Percentiles rank a stretch among this genome's conserved stretches.
Conservation (phyloP, 92 coral and sea anemone genomes). For the Hydrozoanthus gracilis region DNA sequence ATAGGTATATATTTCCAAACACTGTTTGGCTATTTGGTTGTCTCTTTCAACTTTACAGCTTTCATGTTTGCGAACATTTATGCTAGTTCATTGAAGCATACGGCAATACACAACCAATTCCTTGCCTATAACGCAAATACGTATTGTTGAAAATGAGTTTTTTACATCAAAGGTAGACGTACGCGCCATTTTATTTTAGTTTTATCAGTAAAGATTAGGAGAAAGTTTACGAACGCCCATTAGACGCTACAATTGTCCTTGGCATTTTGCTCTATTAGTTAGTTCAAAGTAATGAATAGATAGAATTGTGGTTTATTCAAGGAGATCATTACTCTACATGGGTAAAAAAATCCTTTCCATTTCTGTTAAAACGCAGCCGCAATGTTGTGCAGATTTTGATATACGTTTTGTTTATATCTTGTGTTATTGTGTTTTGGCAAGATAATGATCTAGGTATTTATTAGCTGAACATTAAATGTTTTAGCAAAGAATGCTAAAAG, state of each 20-base stretch:
- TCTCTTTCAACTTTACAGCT: not conserved
- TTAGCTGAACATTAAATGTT: not conserved
- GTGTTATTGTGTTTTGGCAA: conserved; percentile 1
- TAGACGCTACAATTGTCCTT: not conserved
- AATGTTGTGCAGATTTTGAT: not conserved
- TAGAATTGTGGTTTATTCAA: not conserved
- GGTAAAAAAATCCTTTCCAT: too few species aligned
- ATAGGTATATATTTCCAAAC: not conserved
- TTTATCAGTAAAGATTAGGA: conserved; percentile 3
- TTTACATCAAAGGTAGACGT: not conserved
- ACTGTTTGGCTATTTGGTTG: not conserved
- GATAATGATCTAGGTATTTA: conserved; percentile 33
- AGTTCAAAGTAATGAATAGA: not conserved
- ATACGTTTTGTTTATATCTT: conserved; percentile 4
- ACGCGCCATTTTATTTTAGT: not conserved
- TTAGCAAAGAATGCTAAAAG: conserved; percentile 29
- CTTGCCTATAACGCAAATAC: not conserved
- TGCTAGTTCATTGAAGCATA: not conserved
- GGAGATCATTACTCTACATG: too few species aligned
- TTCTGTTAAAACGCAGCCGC: not conserved
- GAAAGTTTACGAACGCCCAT: not conserved
- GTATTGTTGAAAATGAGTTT: not conserved
- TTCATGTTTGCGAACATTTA: not conserved
- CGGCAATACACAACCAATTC: conserved; percentile 14
- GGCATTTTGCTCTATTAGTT: not conserved